Base-by-base conservation (phyloP, 2,888 invertebrate species). In the Tachina lurida region DNA sequence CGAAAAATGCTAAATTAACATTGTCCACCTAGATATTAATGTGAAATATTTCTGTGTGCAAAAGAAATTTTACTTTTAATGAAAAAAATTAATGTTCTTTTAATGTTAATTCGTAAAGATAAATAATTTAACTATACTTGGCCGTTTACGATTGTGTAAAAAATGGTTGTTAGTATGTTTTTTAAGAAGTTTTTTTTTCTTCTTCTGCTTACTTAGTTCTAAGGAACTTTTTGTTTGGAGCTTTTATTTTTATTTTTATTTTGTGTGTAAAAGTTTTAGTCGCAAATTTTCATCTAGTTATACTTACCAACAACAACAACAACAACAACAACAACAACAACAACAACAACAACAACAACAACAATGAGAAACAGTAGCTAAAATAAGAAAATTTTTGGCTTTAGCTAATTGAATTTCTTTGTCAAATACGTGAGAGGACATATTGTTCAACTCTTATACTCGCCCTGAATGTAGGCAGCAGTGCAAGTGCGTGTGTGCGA, bases 321-420 rank as follows among this genome's bases (percentile, higher is more conserved):
- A 65, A 56, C 39, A 83, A 31, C 43, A 68, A 39, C 31, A 56
- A n/a, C n/a, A n/a, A n/a, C n/a, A n/a, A n/a, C n/a, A n/a, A n/a
- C n/a, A 47, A 31, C 19, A 63, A 22, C 13, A 31, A 7, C 31
- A 31, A 52, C 52, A 52, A 2, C 58, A 63, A 19, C 58, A 63
- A 10, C 41, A 67, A 62, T 49, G 52, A 47, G 45, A 41, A 70
- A 47, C 70, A 43, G 68, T 15, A 75, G 68, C 75, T 75, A 47
- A 81, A 75, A 56, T 70, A 71, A 58, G 56, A 70, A 84, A 19
- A 52, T 79, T 49, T 80, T 81, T 78, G 84, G 67, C 54, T 81
- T 70, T 78, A 65, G 81, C 84, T 86, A 86, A 86, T 86, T 84
- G 84, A 86, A 84, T 84, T 86, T 86, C 84, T 84, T 81, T 84